Evolutionary conservation across 1,140 invertebrate species (phyloP), one percentile per base, ranked within the genome.

Genomic region (Aphidius ervi): DNA sequence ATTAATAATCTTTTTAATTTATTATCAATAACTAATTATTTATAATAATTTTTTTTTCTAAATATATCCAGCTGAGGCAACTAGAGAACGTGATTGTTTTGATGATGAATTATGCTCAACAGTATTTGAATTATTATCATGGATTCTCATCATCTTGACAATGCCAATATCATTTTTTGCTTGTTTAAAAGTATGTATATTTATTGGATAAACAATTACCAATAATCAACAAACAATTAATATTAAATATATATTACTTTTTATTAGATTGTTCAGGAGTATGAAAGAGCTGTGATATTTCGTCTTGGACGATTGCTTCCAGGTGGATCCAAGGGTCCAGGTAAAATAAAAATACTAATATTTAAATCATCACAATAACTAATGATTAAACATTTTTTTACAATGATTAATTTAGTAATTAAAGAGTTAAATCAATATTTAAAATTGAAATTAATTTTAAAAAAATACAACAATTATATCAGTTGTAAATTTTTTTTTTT

Each of bases 141-240:
- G 94, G 87, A 71, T 92, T 6, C 69, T 97, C 31, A 93, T 98
- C 42, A 76, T 93, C 40, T 67, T 93, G n/a, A 98, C 95, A 4
- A 88, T 98, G 83, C 95, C 95, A 1, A 95, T 98, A 73, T 97
- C 94, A 2, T 84, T 97, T 2, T 92, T 94, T 72, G 85, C 97
- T 45, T 97, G 94, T 73, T 95, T 98, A 71, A 97, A 97, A 89
- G 95, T 97, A 85, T 85, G 83, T 76, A 31, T 31, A 31, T 31
- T 31, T 31, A 31, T 31, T 31, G 4, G 4, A 31, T 31, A 31
- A 31, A 31, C 23, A 31, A 3, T 3, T 31, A 31, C 1, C 23
- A 31, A 31, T 31, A 4, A 31, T 31, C 2, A 31, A 31, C 23
- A 31, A 31, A 31, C 0, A 31, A 31, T 31, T 3, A 31, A 3